A percentile compares a stretch with the other conserved stretches of the same genome.
phyloP scores from a whole-genome alignment of 2,113 vertebrate genomes.

The Laterallus jamaicensis region DNA sequence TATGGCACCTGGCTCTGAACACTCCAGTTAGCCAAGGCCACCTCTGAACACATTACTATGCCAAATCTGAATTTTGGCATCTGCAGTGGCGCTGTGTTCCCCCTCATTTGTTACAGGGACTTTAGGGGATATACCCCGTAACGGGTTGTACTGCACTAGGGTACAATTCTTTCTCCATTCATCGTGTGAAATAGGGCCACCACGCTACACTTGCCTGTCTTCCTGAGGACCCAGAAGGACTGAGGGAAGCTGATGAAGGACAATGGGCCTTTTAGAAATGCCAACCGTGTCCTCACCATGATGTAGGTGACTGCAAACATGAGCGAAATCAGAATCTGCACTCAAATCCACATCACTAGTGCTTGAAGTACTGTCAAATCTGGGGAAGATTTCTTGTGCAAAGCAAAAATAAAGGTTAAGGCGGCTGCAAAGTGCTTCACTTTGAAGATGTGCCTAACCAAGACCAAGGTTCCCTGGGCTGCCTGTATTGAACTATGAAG shows the following conservation, averaged over 20 bases:
- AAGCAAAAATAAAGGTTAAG: background rate
- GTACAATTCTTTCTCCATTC: background rate
- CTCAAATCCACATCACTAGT: background rate
- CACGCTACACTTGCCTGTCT: rapidly evolving
- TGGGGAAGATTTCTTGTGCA: background rate
- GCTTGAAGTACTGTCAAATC: background rate
- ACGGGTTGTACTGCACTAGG: background rate
- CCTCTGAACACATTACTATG: background rate
- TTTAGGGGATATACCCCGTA: background rate
- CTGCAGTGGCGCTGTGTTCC: background rate
- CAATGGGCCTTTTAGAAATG: background rate
- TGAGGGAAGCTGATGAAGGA: background rate
- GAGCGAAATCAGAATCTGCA: background rate
- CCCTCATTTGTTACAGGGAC: background rate
- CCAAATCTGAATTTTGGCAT: background rate
- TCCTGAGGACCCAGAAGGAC: background rate
- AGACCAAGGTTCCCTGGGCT: background rate
- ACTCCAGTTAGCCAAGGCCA: background rate
- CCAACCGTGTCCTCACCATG: rapidly evolving
- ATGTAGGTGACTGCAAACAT: rapidly evolving
- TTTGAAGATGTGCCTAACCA: background rate
- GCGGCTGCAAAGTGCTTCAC: background rate
- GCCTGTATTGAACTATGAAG: background rate
- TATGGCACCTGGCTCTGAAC: background rate
- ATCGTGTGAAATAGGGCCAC: background rate